phyloP scores from a whole-genome alignment of 2,113 vertebrate genomes.

The Myxocyprinus asiaticus region DNA sequence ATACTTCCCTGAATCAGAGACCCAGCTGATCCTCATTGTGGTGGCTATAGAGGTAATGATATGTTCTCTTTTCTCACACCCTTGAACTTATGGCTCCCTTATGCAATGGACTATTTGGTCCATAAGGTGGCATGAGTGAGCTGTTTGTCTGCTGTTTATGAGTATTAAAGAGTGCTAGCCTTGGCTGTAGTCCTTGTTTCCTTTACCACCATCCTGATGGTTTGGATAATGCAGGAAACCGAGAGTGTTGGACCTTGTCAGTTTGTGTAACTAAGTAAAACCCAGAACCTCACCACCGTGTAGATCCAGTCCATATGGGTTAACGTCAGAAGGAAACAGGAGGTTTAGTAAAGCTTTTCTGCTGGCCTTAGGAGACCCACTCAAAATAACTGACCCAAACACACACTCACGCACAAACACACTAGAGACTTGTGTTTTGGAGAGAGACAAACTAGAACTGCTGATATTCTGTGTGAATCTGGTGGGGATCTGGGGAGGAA shows the following conservation, averaged over 20 bases:
- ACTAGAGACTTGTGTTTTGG: conserved; percentile 5
- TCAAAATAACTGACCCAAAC: conserved; percentile 35
- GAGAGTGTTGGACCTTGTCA: conserved; percentile 4
- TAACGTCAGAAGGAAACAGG: conserved; percentile 30
- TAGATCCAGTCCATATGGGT: conserved; percentile 21
- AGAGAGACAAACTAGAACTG: neutral
- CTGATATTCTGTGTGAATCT: conserved; percentile 11
- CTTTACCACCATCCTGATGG: conserved; percentile 19
- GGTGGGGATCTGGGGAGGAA: conserved; percentile 10
- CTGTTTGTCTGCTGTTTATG: conserved; percentile 7
- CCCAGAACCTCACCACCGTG: conserved; percentile 13
- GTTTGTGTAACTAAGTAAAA: conserved; percentile 8
- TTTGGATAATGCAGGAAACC: conserved; percentile 26
- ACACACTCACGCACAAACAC: conserved; percentile 29
- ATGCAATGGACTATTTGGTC: conserved; percentile 1
- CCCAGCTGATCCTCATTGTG: conserved; percentile 85
- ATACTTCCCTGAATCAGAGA: conserved; percentile 83
- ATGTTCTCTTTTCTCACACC: neutral
- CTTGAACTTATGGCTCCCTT: neutral
- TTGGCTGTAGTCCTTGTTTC: conserved; percentile 7
- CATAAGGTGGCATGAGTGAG: conserved; percentile 52
- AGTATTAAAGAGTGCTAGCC: neutral
- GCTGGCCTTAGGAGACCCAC: conserved; percentile 22
- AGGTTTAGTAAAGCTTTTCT: conserved; percentile 22
- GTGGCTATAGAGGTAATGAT: conserved; percentile 84